Conservation (phyloP, 2,888 invertebrate genomes). For the Ypsolopha sequella region DNA sequence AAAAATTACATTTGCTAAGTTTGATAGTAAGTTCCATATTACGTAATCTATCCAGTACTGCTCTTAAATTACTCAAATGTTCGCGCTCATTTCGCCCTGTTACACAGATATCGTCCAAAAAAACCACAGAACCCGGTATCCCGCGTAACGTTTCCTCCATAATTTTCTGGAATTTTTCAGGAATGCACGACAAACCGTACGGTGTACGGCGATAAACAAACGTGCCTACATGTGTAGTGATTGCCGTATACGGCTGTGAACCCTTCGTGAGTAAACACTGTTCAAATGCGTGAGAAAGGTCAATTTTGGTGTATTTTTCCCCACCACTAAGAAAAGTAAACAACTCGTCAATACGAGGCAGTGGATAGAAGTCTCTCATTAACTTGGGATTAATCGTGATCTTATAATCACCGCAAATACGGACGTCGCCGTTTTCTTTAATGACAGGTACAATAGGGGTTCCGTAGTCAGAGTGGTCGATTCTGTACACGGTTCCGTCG, state of each 20-base stretch:
- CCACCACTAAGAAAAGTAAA: constrained; percentile 12
- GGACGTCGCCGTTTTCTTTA: background rate
- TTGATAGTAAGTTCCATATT: constrained; percentile 12
- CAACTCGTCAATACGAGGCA: constrained; percentile 13
- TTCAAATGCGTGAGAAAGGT: constrained; percentile 14
- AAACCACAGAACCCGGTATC: constrained; percentile 12
- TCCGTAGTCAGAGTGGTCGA: constrained; percentile 1
- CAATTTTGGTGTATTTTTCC: constrained; percentile 14
- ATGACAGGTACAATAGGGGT: background rate
- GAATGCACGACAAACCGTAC: no score
- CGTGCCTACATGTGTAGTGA: constrained; percentile 15
- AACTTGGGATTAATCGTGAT: constrained; percentile 14
- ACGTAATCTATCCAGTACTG: no score
- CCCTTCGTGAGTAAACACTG: constrained; percentile 11
- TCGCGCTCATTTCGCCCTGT: constrained; percentile 7
- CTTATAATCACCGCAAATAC: constrained; percentile 18
- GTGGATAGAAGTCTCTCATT: constrained; percentile 13
- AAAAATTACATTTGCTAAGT: constrained; percentile 13
- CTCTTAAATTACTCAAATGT: constrained; percentile 12
- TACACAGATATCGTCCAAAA: constrained; percentile 16
- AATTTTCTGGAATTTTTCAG: constrained; percentile 19
- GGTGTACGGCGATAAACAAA: constrained; percentile 12
- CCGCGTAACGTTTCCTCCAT: constrained; percentile 16
- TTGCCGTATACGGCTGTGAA: constrained; percentile 15
- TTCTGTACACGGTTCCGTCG: no score